Percentiles rank a stretch among this genome's conserved stretches.
Conservation (phyloP, 2,888 invertebrate genomes). For the Habroteleia sp. region DNA sequence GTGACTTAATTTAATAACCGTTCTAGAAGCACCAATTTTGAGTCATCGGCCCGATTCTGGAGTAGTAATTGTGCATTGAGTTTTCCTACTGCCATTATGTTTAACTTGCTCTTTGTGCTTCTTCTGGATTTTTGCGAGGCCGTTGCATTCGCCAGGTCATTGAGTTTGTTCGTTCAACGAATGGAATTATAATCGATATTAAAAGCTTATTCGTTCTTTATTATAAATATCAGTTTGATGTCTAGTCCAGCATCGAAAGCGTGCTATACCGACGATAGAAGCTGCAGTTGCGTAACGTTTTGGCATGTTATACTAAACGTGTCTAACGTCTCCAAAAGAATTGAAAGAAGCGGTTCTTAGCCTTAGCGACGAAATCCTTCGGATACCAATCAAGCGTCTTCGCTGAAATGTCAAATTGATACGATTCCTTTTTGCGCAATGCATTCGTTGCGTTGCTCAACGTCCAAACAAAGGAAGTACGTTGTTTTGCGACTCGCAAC, state of each 20-base stretch:
- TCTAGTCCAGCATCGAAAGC: too few species aligned
- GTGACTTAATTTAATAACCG: slow-evolving; percentile 70
- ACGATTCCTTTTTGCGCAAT: slow-evolving; percentile 36
- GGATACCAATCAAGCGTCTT: slow-evolving; percentile 60
- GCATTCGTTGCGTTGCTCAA: slow-evolving; percentile 48
- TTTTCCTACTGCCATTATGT: slow-evolving; percentile 57
- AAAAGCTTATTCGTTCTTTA: slow-evolving; percentile 31
- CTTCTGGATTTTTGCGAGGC: slow-evolving; percentile 46
- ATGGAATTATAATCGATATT: slow-evolving; percentile 43
- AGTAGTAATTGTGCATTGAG: slow-evolving; percentile 65
- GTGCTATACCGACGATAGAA: too few species aligned
- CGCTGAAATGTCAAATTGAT: slow-evolving; percentile 59
- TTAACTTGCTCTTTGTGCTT: slow-evolving; percentile 60
- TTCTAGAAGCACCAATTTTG: slow-evolving; percentile 50
- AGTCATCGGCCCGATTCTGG: slow-evolving; percentile 60
- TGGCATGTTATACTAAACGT: neutral
- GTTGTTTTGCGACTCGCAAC: slow-evolving; percentile 30
- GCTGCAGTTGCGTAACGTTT: slow-evolving; percentile 23
- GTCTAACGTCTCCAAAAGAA: slow-evolving; percentile 22
- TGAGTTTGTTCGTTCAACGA: slow-evolving; percentile 31
- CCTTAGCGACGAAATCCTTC: slow-evolving; percentile 12
- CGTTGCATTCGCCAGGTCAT: slow-evolving; percentile 28
- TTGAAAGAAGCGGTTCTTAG: slow-evolving; percentile 15
- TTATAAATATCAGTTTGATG: too few species aligned
- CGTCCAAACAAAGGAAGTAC: slow-evolving; percentile 62